phyloP scores from a whole-genome alignment of 2,888 invertebrate genomes.

The Pantelozetes paolii region DNA sequence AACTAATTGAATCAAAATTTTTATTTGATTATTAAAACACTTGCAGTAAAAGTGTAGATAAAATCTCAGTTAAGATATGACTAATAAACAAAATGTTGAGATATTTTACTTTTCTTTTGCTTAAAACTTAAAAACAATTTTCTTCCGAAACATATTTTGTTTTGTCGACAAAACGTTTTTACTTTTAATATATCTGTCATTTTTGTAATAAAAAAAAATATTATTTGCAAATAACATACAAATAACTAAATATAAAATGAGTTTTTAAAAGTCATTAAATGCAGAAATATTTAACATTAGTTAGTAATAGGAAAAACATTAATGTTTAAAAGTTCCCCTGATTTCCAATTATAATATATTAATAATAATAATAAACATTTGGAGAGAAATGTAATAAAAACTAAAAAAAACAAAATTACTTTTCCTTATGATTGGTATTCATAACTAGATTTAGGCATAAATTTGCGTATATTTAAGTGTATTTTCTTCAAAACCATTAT shows the following conservation, averaged over 20 bases:
- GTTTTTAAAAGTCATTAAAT: neutral
- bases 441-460: neutral
- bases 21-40: no score
- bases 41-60: no score
- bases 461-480: no score
- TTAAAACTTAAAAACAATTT: no score
- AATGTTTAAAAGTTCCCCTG: neutral
- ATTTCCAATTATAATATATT: neutral
- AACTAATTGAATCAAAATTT: no score
- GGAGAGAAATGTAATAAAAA: neutral
- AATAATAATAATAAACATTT: neutral
- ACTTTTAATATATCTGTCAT: neutral
- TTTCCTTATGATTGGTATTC: neutral
- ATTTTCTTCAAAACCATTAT: no score
- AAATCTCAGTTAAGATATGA: no score
- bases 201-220: neutral
- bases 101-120: no score
- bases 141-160: neutral
- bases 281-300: no score
- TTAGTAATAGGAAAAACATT: constrained; percentile 1
- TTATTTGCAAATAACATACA: constrained; percentile 6
- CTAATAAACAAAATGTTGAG: no score
- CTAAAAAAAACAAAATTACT: neutral
- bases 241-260: neutral
- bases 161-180: neutral